A percentile compares a stretch with the other conserved stretches of the same genome.
Conservation (phyloP, 2,888 invertebrate species). For the Euspilapteryx auroguttella region DNA sequence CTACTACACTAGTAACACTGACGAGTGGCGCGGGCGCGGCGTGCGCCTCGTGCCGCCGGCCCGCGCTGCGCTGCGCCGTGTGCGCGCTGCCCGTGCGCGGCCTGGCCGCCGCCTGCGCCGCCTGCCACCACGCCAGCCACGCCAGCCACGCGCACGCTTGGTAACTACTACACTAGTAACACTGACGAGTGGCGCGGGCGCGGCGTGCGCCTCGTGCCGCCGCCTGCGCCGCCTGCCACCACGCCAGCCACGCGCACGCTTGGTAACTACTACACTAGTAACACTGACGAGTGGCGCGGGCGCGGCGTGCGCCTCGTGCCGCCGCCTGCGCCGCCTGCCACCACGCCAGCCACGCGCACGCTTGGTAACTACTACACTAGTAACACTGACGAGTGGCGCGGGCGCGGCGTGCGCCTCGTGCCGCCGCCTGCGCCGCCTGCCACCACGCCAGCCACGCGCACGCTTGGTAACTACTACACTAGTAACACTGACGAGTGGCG, state of each 20-base stretch:
- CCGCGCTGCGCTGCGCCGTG: conserved; percentile 78
- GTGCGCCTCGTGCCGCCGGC: conserved; percentile 72
- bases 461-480: conserved; percentile 62
- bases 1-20: conserved; percentile 2
- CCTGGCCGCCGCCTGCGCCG: conserved; percentile 80
- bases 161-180: conserved; percentile 22
- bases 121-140: conserved; percentile 95
- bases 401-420: conserved; percentile 72
- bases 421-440: conserved; percentile 86
- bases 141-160: conserved; percentile 81
- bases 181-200: no score
- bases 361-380: conserved; percentile 59
- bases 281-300: no score
- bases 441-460: conserved; percentile 85
- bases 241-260: conserved; percentile 77
- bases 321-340: conserved; percentile 89
- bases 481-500: no score
- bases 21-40: conserved; percentile 70
- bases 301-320: conserved; percentile 73
- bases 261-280: conserved; percentile 55
- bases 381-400: no score
- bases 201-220: conserved; percentile 76
- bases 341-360: conserved; percentile 79
- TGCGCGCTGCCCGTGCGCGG: conserved; percentile 87
- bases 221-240: conserved; percentile 88